phyloP scores from a whole-genome alignment of 2,888 invertebrate genomes.

The Caradrina kadenii region DNA sequence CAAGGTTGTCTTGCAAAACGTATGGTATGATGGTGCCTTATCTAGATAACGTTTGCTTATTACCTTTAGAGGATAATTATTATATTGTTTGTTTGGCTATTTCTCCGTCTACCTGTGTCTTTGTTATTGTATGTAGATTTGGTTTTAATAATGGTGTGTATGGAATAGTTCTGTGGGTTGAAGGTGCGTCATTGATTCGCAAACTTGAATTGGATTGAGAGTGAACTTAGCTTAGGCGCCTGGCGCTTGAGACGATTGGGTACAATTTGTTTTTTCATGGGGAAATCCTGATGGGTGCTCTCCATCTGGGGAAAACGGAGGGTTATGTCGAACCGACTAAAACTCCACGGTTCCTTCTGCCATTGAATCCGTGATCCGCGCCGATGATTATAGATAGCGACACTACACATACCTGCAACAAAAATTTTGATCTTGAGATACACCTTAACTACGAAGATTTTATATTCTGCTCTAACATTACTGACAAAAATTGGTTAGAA shows the following conservation, averaged over 20 bases:
- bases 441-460: too few species aligned
- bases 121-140: constrained; percentile 58
- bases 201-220: constrained; percentile 17
- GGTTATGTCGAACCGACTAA: too few species aligned
- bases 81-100: constrained; percentile 53
- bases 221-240: neutral
- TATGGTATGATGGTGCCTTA: constrained; percentile 54
- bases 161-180: constrained; percentile 12
- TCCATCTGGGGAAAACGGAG: too few species aligned
- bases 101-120: constrained; percentile 48
- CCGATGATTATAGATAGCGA: too few species aligned
- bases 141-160: constrained; percentile 11
- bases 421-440: too few species aligned
- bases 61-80: constrained; percentile 56
- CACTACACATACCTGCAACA: too few species aligned
- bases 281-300: too few species aligned
- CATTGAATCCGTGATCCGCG: too few species aligned
- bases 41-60: constrained; percentile 59
- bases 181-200: constrained; percentile 21
- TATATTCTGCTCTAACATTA: too few species aligned
- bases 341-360: too few species aligned
- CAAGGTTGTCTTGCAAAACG: constrained; percentile 75
- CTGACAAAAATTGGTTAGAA: too few species aligned
- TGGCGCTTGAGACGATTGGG: constrained; percentile 1
- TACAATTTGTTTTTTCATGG: too few species aligned